Base-by-base conservation (phyloP, 2,888 invertebrate species). In the Eristalis tenax region DNA sequence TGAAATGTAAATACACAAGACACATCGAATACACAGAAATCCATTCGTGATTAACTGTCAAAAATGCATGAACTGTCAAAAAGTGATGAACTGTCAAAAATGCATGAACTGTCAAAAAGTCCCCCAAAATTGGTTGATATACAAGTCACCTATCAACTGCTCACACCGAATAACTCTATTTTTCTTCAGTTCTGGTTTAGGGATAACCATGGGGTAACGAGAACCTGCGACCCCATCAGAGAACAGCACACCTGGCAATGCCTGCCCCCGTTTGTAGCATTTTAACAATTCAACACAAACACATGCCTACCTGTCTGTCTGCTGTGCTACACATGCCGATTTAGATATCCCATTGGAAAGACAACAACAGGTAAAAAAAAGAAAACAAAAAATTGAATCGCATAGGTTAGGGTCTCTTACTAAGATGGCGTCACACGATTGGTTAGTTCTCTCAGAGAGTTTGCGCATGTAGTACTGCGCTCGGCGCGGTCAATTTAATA, bases 341-440 rank as follows among this genome's bases (percentile, higher is more conserved):
- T 65, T 23, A 82, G 43, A 28, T 56, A 57, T n/a, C 26, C n/a
- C 70, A 82, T 57, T 86, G 83, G 86, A 86, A 86, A 63, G 56
- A 64, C 61, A 76, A 87, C 83, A 79, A 83, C 83, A 87, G 83
- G 83, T 83, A 87, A 32, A 50, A 50, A 32, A 22, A 23, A 1
- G 18, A 50, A 50, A 50, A 50, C 6, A 3, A 18, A 50, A 32
- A 28, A 23, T 63, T 78, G 63, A 79, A 71, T 82, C 77, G 57
- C 32, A 83, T 78, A 78, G 69, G 43, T 78, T 77, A 59, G 84
- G 84, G 84, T 77, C 75, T 84, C 61, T 88, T 90, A 88, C 90
- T 91, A 93, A 93, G 90, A 93, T 92, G 93, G 93, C 92, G 93
- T 91, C 92, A 90, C 90, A 90, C 86, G 80, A 90, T 76, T 89